These are phyloP conservation scores for human DNA, from an alignment of 2,113 vertebrate genomes.

Conservation along the genomic window GRCh38 chr11:81191501-81192000, in stretches of 20 bases:
- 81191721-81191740: background rate
- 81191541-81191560: background rate
- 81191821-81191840: background rate
- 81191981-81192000: background rate
- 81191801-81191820: background rate
- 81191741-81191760: background rate
- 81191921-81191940: background rate
- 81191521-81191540: background rate
- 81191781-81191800: background rate
- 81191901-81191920: background rate
- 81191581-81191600: background rate
- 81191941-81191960: background rate
- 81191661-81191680: background rate
- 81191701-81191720: background rate
- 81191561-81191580: background rate
- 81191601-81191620: background rate
- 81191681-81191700: background rate
- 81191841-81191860: background rate
- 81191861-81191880: accelerated
- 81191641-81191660: background rate
- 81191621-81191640: background rate
- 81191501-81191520: background rate
- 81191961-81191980: background rate
- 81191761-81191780: background rate
- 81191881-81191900: background rate